Evolutionary conservation across 2,113 vertebrate genomes (phyloP).

Genomic region (Sigmodon hispidus): DNA sequence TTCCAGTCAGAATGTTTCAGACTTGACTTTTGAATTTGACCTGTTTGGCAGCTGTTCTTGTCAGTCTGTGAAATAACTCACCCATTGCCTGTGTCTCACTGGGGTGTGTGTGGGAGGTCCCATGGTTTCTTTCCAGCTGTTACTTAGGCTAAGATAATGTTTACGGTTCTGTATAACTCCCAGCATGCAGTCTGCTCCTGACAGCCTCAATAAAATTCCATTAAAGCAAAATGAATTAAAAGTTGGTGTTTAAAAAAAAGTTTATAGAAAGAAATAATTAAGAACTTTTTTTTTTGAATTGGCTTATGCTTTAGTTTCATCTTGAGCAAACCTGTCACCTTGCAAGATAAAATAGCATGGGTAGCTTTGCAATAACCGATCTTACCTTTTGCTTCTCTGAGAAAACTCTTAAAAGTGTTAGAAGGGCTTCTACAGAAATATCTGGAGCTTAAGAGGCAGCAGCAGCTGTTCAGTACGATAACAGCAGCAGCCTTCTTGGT

Average conservation of each 20-base stretch:
- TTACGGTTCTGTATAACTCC: conserved; percentile 63
- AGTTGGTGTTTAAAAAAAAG: conserved; percentile 51
- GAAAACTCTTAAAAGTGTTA: conserved; percentile 70
- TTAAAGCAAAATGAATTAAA: conserved; percentile 79
- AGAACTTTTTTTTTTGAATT: conserved; percentile 41
- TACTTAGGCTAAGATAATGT: conserved; percentile 70
- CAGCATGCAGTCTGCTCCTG: conserved; percentile 73
- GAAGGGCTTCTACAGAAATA: conserved; percentile 72
- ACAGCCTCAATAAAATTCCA: conserved; percentile 76
- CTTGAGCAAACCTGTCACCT: conserved; percentile 55
- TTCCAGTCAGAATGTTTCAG: conserved; percentile 49
- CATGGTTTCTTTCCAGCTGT: conserved; percentile 77
- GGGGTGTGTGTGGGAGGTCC: conserved; percentile 59
- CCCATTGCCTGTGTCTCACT: conserved; percentile 62
- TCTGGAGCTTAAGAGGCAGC: conserved; percentile 71
- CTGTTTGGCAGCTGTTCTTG: conserved; percentile 64
- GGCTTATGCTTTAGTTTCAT: conserved; percentile 40
- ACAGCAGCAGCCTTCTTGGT: conserved; percentile 59
- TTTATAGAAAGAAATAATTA: conserved; percentile 66
- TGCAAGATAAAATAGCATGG: conserved; percentile 56
- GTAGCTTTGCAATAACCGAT: conserved; percentile 57
- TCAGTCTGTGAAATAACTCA: conserved; percentile 61
- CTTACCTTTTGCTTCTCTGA: conserved; percentile 63
- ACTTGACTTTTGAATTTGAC: not conserved
- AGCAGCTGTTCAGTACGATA: conserved; percentile 70